Base-by-base conservation (phyloP, 1,140 invertebrate species). In the Hetaerina americana region DNA sequence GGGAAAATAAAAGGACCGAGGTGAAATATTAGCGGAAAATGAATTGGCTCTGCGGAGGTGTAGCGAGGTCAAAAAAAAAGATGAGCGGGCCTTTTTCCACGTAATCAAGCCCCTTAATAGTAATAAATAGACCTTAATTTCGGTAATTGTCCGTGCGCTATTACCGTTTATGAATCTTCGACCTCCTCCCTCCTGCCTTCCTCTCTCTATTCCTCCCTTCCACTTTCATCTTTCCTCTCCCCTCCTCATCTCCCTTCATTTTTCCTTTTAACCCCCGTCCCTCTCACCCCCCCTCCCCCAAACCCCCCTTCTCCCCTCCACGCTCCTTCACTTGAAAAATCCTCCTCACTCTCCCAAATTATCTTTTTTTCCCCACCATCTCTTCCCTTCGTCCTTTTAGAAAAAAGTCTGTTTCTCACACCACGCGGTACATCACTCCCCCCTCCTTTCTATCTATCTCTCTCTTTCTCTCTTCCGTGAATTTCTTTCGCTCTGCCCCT, bases 111-210 rank as follows among this genome's bases (percentile, higher is more conserved):
- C 40, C 40, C 40, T 57, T 57, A 57, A 57, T 57, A 57, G 40
- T 57, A 57, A 57, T 57, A 57, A 57, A 57, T 57, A 57, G 40
- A 57, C 40, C 40, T 57, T 57, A 57, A 57, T 57, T 57, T 57
- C 40, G 40, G 40, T 57, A 57, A 57, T 57, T 57, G 40, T 57
- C 40, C 10, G 40, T 57, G 40, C 40, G 40, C 40, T n/a, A 57
- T 57, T 57, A 57, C 40, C 2, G 40, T 57, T 57, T 57, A 57
- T 57, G 40, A 57, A 57, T 57, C 40, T 57, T 57, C 40, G 40
- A n/a, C 10, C 40, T 57, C 22, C 40, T 57, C 40, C 18, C n/a
- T 40, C 18, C 40, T 12, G 15, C 22, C 40, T 57, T 57, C 22
- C 22, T 18, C 15, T 18, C 22, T 57, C 15, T n/a, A n/a, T n/a